Evolutionary conservation across 2,888 invertebrate species (phyloP).

Genomic region (Caradrina kadenii): DNA sequence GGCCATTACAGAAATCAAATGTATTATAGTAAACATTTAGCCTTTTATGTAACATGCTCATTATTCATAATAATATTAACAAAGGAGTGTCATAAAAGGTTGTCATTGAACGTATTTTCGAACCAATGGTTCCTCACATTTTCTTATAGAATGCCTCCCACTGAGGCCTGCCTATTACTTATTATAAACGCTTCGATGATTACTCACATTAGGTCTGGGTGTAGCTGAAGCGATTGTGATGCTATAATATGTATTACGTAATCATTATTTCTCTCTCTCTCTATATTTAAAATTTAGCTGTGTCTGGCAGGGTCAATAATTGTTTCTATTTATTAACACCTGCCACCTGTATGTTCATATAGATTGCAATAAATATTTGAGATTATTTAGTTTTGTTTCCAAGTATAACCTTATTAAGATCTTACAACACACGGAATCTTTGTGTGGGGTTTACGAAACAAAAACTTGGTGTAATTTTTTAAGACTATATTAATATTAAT

Average conservation of each 20-base stretch:
- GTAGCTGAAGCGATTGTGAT: conserved; percentile 64
- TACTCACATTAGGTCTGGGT: conserved; percentile 71
- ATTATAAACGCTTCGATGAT: conserved; percentile 72
- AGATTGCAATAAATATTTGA: too few species aligned
- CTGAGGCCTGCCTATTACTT: conserved; percentile 67
- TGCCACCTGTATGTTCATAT: too few species aligned
- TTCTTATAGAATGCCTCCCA: conserved; percentile 75
- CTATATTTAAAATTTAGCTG: too few species aligned
- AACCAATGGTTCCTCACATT: conserved; percentile 74
- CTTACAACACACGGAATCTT: too few species aligned
- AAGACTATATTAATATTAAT: too few species aligned
- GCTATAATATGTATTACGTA: conserved; percentile 27
- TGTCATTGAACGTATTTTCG: conserved; percentile 72
- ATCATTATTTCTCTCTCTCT: conserved; percentile 2
- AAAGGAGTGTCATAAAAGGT: conserved; percentile 56
- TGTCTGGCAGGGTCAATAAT: too few species aligned
- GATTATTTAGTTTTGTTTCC: too few species aligned
- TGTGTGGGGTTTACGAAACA: too few species aligned
- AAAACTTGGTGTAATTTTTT: too few species aligned
- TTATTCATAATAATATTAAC: conserved; percentile 52
- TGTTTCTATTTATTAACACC: too few species aligned
- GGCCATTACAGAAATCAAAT: conserved; percentile 40
- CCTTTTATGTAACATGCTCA: conserved; percentile 41
- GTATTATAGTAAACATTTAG: conserved; percentile 39
- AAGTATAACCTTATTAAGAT: too few species aligned